Percentiles rank a stretch among this genome's conserved stretches.
Conservation (phyloP, 2,888 invertebrate species). For the Cinara cedri region DNA sequence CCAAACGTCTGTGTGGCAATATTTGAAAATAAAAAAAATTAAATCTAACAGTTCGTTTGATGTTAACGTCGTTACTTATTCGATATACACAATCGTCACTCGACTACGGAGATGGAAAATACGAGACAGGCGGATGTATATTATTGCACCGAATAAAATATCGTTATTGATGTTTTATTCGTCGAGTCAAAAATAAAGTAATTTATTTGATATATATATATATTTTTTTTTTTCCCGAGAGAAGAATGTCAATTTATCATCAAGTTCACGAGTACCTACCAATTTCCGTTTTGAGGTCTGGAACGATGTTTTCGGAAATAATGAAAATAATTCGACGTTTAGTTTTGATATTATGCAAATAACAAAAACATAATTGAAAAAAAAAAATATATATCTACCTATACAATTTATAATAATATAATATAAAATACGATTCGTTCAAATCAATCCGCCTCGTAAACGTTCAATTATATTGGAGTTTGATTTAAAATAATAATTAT, state of each 20-base stretch:
- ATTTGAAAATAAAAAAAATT: conserved; percentile 9
- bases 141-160: not conserved
- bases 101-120: not conserved
- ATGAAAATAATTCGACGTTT: no score
- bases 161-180: conserved; percentile 22
- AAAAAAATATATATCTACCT: no score
- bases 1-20: not conserved
- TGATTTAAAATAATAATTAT: no score
- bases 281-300: not conserved
- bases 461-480: no score
- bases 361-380: not conserved
- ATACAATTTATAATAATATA: not conserved
- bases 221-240: not conserved
- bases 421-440: not conserved
- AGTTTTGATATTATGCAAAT: not conserved
- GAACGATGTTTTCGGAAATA: not conserved
- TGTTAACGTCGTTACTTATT: conserved; percentile 17
- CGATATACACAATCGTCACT: not conserved
- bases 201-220: not conserved
- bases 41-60: conserved; percentile 38
- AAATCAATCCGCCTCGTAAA: no score
- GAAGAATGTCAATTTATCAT: not conserved
- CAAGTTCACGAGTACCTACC: not conserved
- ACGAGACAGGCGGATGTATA: not conserved
- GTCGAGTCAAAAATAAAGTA: not conserved